phyloP scores from a whole-genome alignment of 1,140 invertebrate species.

The Rhopalosiphum maidis region DNA sequence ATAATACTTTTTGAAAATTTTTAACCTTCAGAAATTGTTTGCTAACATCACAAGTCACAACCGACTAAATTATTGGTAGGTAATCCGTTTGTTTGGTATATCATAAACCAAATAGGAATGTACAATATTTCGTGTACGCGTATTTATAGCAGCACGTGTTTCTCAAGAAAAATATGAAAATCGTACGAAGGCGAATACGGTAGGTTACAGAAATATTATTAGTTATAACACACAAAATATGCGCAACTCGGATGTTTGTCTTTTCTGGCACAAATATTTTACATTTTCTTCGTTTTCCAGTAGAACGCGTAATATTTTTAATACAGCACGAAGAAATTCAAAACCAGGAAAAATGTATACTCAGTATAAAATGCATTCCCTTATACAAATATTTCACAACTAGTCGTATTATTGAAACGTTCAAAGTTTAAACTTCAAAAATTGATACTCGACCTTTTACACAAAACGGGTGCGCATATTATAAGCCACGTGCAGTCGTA shows the following conservation, averaged over 20 bases:
- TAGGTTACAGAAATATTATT: background rate
- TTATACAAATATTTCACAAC: background rate
- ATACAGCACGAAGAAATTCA: background rate
- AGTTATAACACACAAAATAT: background rate
- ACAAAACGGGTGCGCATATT: background rate
- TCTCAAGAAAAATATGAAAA: background rate
- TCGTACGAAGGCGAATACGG: background rate
- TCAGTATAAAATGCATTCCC: background rate
- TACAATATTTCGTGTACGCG: background rate
- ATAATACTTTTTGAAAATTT: background rate
- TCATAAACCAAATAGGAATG: background rate
- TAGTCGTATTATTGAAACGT: background rate
- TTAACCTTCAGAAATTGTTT: background rate
- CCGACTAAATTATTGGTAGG: background rate
- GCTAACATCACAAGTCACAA: background rate
- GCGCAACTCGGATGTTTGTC: background rate
- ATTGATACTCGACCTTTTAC: background rate
- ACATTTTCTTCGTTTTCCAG: background rate
- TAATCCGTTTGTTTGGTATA: background rate
- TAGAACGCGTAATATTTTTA: background rate
- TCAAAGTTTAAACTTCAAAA: background rate
- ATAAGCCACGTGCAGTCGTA: background rate
- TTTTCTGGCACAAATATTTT: constrained; percentile 1
- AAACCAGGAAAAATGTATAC: too few species aligned
- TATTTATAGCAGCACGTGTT: background rate